Conservation (phyloP, 2,888 invertebrate genomes). For the Dicyrtoma fusca region DNA sequence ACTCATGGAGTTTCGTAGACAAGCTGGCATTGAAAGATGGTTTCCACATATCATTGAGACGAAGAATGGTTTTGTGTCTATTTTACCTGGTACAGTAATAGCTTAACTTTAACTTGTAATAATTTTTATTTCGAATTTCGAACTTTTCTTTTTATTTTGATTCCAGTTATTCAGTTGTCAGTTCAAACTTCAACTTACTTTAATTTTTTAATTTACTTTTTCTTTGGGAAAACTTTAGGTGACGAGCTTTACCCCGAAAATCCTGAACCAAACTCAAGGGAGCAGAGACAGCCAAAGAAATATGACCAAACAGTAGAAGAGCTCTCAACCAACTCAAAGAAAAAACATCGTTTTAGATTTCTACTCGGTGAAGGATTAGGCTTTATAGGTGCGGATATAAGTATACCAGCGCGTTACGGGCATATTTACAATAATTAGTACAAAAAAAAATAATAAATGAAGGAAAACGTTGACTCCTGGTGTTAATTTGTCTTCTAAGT, state of each 20-base stretch:
- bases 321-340: not conserved
- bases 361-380: too few species aligned
- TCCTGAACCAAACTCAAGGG: not conserved
- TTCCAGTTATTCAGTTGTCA: too few species aligned
- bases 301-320: not conserved
- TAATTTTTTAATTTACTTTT: not conserved
- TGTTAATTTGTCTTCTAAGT: too few species aligned
- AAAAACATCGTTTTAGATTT: not conserved
- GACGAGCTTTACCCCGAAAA: constrained; percentile 48
- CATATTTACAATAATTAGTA: too few species aligned
- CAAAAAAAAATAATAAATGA: too few species aligned
- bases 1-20: constrained; percentile 66
- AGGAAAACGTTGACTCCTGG: too few species aligned
- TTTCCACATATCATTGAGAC: constrained; percentile 65
- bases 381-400: too few species aligned
- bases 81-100: constrained; percentile 71
- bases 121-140: not conserved
- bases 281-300: not conserved
- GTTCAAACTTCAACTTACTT: not conserved
- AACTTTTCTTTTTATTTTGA: not conserved
- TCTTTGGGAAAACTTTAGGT: constrained; percentile 31
- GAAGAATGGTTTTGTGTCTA: constrained; percentile 65
- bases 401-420: too few species aligned
- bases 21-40: constrained; percentile 64
- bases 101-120: constrained; percentile 69